Percentiles rank a stretch among this genome's conserved stretches.
Evolutionary conservation across 1,140 invertebrate species (phyloP).

Genomic region (Saxidomus purpurata): DNA sequence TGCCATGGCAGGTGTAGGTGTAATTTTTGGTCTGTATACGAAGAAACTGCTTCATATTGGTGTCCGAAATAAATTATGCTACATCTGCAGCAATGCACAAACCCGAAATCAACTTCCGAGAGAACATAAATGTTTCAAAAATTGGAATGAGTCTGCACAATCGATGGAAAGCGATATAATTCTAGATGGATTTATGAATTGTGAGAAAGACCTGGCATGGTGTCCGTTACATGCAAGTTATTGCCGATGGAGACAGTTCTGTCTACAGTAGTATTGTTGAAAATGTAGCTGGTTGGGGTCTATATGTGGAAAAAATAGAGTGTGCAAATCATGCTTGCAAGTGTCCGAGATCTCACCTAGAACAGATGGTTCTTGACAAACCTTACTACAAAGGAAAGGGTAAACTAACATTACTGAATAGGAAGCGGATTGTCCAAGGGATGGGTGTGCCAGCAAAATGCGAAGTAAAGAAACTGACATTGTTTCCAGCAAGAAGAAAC

Average conservation of each 20-base stretch:
- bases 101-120: conserved; percentile 19
- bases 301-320: conserved; percentile 84
- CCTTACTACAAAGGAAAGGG: conserved; percentile 49
- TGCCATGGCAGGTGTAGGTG: conserved; percentile 69
- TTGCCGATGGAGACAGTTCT: conserved; percentile 86
- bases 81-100: conserved; percentile 74
- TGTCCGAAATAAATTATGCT: conserved; percentile 85
- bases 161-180: conserved; percentile 86
- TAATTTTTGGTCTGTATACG: conserved; percentile 83
- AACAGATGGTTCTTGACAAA: conserved; percentile 50
- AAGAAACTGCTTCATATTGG: conserved; percentile 84
- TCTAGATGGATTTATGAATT: conserved; percentile 84
- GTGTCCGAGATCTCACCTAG: conserved; percentile 80
- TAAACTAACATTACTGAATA: background rate
- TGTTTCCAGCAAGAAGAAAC: background rate
- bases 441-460: conserved; percentile 32
- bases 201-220: conserved; percentile 82
- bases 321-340: conserved; percentile 81
- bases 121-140: conserved; percentile 71
- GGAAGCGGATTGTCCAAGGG: background rate
- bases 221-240: conserved; percentile 83
- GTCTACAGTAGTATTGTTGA: conserved; percentile 82
- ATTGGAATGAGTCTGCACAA: conserved; percentile 82
- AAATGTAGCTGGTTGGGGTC: conserved; percentile 75
- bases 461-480: conserved; percentile 10